phyloP scores from a whole-genome alignment of 2,888 invertebrate species.

The Macrophya annulata region DNA sequence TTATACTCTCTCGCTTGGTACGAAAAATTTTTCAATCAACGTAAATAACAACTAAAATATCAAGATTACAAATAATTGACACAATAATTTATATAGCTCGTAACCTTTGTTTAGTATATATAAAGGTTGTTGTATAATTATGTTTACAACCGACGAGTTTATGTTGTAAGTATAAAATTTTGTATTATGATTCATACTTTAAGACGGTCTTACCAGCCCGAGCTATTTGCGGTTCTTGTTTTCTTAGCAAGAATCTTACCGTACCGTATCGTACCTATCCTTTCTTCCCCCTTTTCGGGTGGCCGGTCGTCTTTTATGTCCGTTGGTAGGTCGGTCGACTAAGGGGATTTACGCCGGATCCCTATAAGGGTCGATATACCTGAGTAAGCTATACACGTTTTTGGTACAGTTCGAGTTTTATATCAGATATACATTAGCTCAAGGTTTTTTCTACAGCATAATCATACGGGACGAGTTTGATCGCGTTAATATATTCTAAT shows the following conservation, averaged over 20 bases:
- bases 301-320: slow-evolving; percentile 30
- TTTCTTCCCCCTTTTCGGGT: slow-evolving; percentile 3
- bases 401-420: not conserved
- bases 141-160: not conserved
- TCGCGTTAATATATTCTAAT: not conserved
- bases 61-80: not conserved
- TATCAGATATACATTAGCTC: not conserved
- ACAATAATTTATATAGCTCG: too few species aligned
- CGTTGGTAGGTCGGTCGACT: slow-evolving; percentile 6
- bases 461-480: not conserved
- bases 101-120: too few species aligned
- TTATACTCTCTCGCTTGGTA: too few species aligned
- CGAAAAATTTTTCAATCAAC: not conserved
- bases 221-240: slow-evolving; percentile 4
- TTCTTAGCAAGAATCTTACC: slow-evolving; percentile 3
- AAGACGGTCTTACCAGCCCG: not conserved
- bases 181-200: not conserved
- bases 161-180: not conserved
- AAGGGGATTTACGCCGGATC: slow-evolving; percentile 25
- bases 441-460: not conserved
- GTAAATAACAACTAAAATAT: not conserved
- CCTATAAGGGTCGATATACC: slow-evolving; percentile 33
- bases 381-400: not conserved
- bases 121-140: not conserved
- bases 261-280: not conserved